Evolutionary conservation across 2,888 invertebrate genomes (phyloP), one percentile per base, ranked within the genome.

Genomic region (Netelia virgata): DNA sequence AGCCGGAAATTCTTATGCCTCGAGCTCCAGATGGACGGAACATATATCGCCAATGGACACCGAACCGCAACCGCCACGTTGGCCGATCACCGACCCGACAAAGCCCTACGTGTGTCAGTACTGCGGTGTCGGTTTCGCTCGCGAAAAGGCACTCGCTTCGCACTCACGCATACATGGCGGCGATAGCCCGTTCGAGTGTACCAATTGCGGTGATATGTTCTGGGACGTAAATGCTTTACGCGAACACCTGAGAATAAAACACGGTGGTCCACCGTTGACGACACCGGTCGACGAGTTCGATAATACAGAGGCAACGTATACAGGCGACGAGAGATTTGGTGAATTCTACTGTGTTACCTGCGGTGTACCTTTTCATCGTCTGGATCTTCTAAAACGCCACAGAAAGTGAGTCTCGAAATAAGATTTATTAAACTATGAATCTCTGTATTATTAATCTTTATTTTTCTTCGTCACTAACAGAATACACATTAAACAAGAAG

Each of bases 51-150:
- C 81, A 3, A 81, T 86, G 14, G 76, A 78, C 9, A 16, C 73
- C 8, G 86, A 83, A 20, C 82, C 86, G 1, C 79, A 83, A 57
- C 50, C 85, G 9, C 91, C 92, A 0, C 91, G 94, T 5, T 96
- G 94, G 93, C 96, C 96, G 0, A 93, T 96, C 14, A 95, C 95
- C 0, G 97, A 97, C 93, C 96, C 97, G 0, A 94, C 96, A 55
- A 96, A 97, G 82, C 97, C 97, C 0, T 97, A 97, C 90, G 97
- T 97, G 0, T 97, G 97, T 88, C 96, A 96, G 87, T 95, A 96
- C 87, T 96, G 96, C 90, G 97, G 95, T 0, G 95, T 97, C 77
- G 96, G 96, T 5, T 97, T 97, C 94, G 97, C 97, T 0, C 94
- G 97, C 72, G 97, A 97, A 91, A 97, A 97, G 90, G 97, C 97